Evolutionary conservation across 23 tunicate species (phyloP), one percentile per base, ranked within the genome.

Genomic region (Botrylloides violaceus): DNA sequence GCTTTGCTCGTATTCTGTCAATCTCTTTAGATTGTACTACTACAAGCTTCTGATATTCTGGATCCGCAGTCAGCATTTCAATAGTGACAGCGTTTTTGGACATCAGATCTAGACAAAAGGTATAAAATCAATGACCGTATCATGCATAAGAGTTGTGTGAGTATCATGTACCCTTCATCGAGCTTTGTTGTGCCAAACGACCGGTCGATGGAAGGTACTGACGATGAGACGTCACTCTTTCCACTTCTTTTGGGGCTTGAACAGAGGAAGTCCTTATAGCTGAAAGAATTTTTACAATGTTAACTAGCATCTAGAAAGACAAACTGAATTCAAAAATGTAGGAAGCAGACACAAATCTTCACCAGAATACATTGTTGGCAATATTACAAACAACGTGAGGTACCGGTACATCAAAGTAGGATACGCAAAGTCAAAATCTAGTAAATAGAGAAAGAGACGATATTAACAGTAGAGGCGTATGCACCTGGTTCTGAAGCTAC

Each of bases 51-150:
- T 32, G 26, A 68, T 68, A 68, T 35, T 31, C 58, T 12, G 56
- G 49, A 28, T 68, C 74, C 21, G 23, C 22, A 4, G 56, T 36
- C 26, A 68, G 57, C 58, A 43, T 68, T 68, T 68, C 74, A 4
- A 68, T 29, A 12, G 74, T 68, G 36, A 68, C 58, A 12, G 74
- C 56, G 9, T 35, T 68, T 38, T 43, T 36, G 4, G 36, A 29
- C 57, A 68, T 68, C 74, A 68, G 7, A 37, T 68, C 74, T 68
- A 25, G 5, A 23, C 0, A 37, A 18, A 37, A 38, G 21, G 24
- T 23, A 23, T 15, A 26, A 1, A 25, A 1, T 18, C 29, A 18
- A 60, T 20, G 1, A 60, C 9, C 9, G 12, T 43, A 9, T 43
- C 9, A 15, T 7, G 15, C 53, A 7, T 15, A 9, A 43, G 12